Percentiles rank a stretch among this genome's conserved stretches.
These are phyloP conservation scores for Melinopterus prodromus DNA, from an alignment of 2,888 invertebrate species.

Conservation along the genomic window DNA sequence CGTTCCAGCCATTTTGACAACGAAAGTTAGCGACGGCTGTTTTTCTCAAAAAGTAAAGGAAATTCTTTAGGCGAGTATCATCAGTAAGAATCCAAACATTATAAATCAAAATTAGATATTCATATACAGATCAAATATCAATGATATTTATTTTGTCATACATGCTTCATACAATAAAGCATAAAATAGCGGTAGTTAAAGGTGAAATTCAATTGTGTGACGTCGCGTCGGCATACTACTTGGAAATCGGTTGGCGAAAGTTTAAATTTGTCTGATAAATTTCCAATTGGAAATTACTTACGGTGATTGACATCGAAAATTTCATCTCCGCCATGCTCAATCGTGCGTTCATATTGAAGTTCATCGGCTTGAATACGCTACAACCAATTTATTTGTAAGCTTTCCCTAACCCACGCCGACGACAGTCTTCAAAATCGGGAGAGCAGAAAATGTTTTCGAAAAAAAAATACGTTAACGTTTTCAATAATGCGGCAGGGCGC, in stretches of 20 bases:
- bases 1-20: no score
- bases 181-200: not conserved
- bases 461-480: not conserved
- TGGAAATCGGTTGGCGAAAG: constrained; percentile 10
- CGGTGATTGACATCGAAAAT: constrained; percentile 19
- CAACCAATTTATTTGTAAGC: not conserved
- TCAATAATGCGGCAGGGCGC: not conserved
- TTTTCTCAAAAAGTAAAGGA: no score
- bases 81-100: no score
- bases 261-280: constrained; percentile 11
- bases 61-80: no score
- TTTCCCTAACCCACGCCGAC: not conserved
- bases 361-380: constrained; percentile 33
- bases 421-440: not conserved
- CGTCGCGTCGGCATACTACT: not conserved
- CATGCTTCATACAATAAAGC: no score
- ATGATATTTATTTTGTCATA: no score
- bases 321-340: constrained; percentile 29
- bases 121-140: no score
- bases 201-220: constrained; percentile 17
- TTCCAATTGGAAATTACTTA: constrained; percentile 18
- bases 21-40: no score
- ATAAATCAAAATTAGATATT: no score
- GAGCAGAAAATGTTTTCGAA: not conserved
- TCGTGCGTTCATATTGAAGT: constrained; percentile 35